Evolutionary conservation across 2,888 invertebrate genomes (phyloP).

Genomic region (Melanotus villosus): DNA sequence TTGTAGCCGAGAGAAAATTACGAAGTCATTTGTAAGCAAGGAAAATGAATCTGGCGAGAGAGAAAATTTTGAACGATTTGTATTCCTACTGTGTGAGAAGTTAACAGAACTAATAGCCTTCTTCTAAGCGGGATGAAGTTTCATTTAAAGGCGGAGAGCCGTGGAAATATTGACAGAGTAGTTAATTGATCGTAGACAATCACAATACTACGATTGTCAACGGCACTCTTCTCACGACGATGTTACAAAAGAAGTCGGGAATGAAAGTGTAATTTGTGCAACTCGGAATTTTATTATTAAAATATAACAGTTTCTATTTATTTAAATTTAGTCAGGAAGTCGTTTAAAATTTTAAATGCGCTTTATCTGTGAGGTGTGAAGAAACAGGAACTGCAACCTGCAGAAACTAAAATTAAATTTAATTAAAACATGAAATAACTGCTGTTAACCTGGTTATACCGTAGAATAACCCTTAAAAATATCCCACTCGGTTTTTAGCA

Average conservation of each 20-base stretch:
- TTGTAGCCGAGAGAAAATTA: background rate
- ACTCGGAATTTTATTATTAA: background rate
- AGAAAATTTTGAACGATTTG: conserved; percentile 32
- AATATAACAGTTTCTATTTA: too few relatives aligned
- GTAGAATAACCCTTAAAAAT: too few relatives aligned
- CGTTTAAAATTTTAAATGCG: too few relatives aligned
- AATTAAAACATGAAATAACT: too few relatives aligned
- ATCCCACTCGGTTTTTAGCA: too few relatives aligned
- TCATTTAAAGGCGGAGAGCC: conserved; percentile 31
- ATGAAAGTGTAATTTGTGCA: background rate
- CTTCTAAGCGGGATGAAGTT: conserved; percentile 26
- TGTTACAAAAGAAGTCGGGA: background rate
- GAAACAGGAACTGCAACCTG: too few relatives aligned
- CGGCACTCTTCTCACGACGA: conserved; percentile 7
- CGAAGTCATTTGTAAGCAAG: conserved; percentile 19
- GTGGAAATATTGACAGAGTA: conserved; percentile 39
- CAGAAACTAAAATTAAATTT: too few relatives aligned
- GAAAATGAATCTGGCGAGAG: conserved; percentile 16
- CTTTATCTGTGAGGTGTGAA: too few relatives aligned
- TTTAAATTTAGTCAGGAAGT: too few relatives aligned
- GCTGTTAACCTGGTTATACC: too few relatives aligned
- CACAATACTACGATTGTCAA: conserved; percentile 30
- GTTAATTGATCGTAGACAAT: conserved; percentile 40
- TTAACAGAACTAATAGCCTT: conserved; percentile 34
- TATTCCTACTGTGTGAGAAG: conserved; percentile 30